phyloP scores from a whole-genome alignment of 2,888 invertebrate genomes.

The Heliconius hortense region DNA sequence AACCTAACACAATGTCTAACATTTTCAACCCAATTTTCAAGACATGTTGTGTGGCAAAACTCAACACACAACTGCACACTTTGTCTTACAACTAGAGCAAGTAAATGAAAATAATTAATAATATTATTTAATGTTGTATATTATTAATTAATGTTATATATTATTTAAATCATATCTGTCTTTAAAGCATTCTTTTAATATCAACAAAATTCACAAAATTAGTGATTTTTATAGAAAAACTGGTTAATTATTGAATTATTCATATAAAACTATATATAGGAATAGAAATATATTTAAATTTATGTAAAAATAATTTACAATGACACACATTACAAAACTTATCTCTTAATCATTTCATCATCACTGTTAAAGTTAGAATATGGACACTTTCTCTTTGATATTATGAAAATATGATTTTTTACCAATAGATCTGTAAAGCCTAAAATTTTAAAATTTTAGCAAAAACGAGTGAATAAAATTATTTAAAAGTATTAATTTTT shows the following conservation, averaged over 20 bases:
- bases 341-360: slow-evolving; percentile 17
- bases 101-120: neutral
- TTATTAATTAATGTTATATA: too few species aligned
- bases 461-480: neutral
- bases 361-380: slow-evolving; percentile 1
- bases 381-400: slow-evolving; percentile 20
- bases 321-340: slow-evolving; percentile 14
- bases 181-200: neutral
- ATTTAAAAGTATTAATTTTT: neutral
- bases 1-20: neutral
- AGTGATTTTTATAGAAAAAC: neutral
- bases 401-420: neutral
- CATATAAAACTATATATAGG: neutral
- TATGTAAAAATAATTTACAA: slow-evolving; percentile 19
- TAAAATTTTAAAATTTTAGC: neutral
- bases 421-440: neutral
- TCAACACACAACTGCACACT: neutral
- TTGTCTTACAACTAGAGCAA: neutral
- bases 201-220: neutral
- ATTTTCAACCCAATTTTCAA: neutral
- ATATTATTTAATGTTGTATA: too few species aligned
- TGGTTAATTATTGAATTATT: neutral
- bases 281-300: neutral
- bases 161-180: too few species aligned
- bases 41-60: neutral